A percentile compares a stretch with the other conserved stretches of the same genome.
These are phyloP conservation scores for Recurvirostra avosetta DNA, from an alignment of 2,113 vertebrate species.

Conservation along the genomic window DNA sequence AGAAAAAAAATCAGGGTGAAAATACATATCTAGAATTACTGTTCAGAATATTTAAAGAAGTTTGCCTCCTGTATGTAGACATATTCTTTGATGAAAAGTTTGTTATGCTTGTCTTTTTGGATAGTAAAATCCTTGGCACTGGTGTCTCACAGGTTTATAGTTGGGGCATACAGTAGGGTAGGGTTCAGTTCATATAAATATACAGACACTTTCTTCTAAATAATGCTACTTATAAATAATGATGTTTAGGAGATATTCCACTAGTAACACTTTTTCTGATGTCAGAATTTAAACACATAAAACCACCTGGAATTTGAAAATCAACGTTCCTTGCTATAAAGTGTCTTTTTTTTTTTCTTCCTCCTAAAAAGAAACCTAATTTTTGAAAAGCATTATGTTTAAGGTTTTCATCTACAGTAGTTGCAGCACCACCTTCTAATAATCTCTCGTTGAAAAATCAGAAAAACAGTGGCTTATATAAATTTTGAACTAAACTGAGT, in stretches of 20 bases:
- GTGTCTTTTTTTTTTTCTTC: accelerated
- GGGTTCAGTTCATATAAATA: background rate
- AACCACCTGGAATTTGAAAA: background rate
- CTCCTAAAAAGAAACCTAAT: background rate
- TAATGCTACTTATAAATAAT: background rate
- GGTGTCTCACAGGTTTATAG: background rate
- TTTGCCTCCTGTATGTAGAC: background rate
- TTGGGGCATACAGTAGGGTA: background rate
- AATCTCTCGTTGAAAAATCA: background rate
- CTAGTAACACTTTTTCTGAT: background rate
- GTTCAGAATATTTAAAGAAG: background rate
- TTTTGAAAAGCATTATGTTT: background rate
- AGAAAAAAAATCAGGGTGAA: no score
- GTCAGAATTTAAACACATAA: background rate
- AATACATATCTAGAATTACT: background rate
- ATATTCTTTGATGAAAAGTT: background rate
- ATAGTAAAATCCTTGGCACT: background rate
- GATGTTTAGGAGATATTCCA: background rate
- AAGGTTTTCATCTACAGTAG: background rate
- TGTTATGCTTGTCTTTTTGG: background rate
- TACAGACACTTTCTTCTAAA: background rate
- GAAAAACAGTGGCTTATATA: background rate
- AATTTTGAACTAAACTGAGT: background rate
- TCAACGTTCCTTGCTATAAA: background rate
- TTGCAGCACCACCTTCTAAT: background rate